Evolutionary conservation across 2,888 invertebrate genomes (phyloP), one percentile per base, ranked within the genome.

Genomic region (Heliconius ethilla): DNA sequence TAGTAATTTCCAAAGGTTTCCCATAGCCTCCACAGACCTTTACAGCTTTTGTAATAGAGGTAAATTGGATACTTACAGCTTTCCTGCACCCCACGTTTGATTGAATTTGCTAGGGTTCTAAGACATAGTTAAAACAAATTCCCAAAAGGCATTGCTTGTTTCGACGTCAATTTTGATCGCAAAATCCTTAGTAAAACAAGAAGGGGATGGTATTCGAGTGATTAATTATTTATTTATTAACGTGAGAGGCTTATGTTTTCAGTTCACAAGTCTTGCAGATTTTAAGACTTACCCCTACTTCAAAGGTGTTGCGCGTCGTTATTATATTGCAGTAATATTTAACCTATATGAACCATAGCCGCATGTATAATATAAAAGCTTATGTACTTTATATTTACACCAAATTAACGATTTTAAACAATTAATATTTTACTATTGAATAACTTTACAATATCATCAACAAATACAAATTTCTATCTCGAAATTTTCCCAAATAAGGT

Each of bases 61-160:
- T 72, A 81, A 81, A 81, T 81, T 81, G 82, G 79, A 79, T 82
- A 79, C 80, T 79, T 79, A 82, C 79, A 73, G 78, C 75, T 78
- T 77, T 76, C 81, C 76, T 77, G 75, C 80, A 77, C 81, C 82
- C 79, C 76, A 78, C 77, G 74, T 81, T 82, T 81, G 83, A 83
- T 83, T 82, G 80, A 82, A 83, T 83, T 83, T 82, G 82, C 82
- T 83, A 82, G 76, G 80, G 81, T 78, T 81, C 81, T 78, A 82
- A 83, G 81, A 82, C 81, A 81, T 78, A 79, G 82, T 81, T 82
- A 79, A 80, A 81, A 81, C 82, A 81, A 82, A 79, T 77, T 82
- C 82, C 78, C 82, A 25, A 75, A 75, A 72, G 80, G 69, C 59
- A n/a, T 70, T 78, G 69, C 78, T 73, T 77, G 70, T 75, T 79